These are phyloP conservation scores for Triplophysa siluroides DNA, from an alignment of 2,113 vertebrate genomes.

Conservation along the genomic window DNA sequence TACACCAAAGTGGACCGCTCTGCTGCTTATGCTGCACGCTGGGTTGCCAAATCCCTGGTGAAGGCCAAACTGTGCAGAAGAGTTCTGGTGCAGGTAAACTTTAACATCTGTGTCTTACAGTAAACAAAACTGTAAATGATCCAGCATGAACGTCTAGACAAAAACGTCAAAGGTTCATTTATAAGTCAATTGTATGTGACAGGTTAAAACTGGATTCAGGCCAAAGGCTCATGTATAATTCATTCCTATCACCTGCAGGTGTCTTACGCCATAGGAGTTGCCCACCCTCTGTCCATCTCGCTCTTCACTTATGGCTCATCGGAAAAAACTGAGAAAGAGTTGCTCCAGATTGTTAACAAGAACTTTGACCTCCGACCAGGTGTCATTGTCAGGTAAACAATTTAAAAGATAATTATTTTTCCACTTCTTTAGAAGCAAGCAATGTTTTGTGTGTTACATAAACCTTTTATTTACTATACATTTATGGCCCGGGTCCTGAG, in stretches of 20 bases:
- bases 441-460: too few species aligned
- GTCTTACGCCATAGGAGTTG: constrained; percentile 93
- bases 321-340: constrained; percentile 83
- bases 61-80: constrained; percentile 91
- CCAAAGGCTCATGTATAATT: not conserved
- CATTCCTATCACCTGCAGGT: constrained; percentile 72
- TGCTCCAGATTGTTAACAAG: constrained; percentile 88
- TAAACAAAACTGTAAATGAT: not conserved
- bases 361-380: constrained; percentile 97
- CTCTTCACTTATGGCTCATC: constrained; percentile 94
- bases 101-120: not conserved
- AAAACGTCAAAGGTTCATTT: not conserved
- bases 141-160: not conserved
- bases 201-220: not conserved
- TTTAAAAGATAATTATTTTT: too few species aligned
- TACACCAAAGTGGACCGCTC: constrained; percentile 96
- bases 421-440: too few species aligned
- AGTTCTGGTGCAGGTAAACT: constrained; percentile 89
- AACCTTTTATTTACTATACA: too few species aligned
- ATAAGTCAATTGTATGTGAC: not conserved
- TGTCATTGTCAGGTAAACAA: constrained; percentile 89
- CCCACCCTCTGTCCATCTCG: constrained; percentile 89
- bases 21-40: constrained; percentile 91
- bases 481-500: too few species aligned
- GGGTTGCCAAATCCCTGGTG: constrained; percentile 97